Evolutionary conservation across 2,113 vertebrate genomes (phyloP).

Genomic region (human (Homo sapiens)): GRCh38 chr22:49035501-49036000

Average conservation of each 20-base stretch:
- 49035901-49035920: rapidly evolving
- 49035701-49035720: rapidly evolving
- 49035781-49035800: too few species aligned
- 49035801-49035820: not conserved
- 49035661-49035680: not conserved
- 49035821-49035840: rapidly evolving
- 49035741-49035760: too few species aligned
- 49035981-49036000: not conserved
- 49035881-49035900: rapidly evolving
- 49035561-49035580: not conserved
- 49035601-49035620: not conserved
- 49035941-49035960: rapidly evolving
- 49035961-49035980: not conserved
- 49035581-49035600: not conserved
- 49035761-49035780: rapidly evolving
- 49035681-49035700: rapidly evolving
- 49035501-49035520: rapidly evolving
- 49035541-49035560: rapidly evolving
- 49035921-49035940: rapidly evolving
- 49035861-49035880: rapidly evolving
- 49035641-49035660: rapidly evolving
- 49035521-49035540: rapidly evolving
- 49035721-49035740: rapidly evolving
- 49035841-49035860: rapidly evolving
- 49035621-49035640: rapidly evolving